Evolutionary conservation across 2,113 vertebrate genomes (phyloP).

Genomic region (Sturnira hondurensis): DNA sequence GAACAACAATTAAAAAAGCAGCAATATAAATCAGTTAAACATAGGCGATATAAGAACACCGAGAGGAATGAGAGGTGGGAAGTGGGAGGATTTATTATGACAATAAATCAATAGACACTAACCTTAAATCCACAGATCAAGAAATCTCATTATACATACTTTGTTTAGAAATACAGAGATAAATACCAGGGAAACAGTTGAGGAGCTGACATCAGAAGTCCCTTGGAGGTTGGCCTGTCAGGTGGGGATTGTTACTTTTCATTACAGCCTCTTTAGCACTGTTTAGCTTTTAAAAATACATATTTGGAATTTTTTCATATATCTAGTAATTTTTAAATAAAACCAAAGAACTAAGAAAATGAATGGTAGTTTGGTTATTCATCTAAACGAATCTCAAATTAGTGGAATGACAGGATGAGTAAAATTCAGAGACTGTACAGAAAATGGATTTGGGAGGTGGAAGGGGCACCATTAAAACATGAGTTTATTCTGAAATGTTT

Average conservation of each 20-base stretch:
- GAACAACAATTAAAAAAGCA: too few species aligned
- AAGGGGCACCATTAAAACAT: not conserved
- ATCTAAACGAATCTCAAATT: not conserved
- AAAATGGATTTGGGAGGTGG: not conserved
- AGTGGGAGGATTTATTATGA: not conserved
- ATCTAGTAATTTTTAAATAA: not conserved
- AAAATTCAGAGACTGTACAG: not conserved
- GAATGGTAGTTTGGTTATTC: not conserved
- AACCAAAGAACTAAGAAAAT: not conserved
- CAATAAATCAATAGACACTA: not conserved
- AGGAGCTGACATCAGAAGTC: not conserved
- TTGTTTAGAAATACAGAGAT: not conserved
- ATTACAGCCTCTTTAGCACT: not conserved
- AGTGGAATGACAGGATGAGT: not conserved
- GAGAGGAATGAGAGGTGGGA: not conserved
- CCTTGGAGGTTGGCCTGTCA: not conserved
- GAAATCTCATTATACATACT: not conserved
- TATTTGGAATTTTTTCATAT: not conserved
- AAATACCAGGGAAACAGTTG: not conserved
- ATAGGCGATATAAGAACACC: not conserved
- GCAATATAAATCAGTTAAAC: not conserved
- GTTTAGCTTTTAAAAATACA: not conserved
- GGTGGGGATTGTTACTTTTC: not conserved
- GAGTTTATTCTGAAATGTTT: not conserved
- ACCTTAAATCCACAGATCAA: not conserved